Evolutionary conservation across 1,140 invertebrate genomes (phyloP).

Genomic region (Agraylea sexmaculata): DNA sequence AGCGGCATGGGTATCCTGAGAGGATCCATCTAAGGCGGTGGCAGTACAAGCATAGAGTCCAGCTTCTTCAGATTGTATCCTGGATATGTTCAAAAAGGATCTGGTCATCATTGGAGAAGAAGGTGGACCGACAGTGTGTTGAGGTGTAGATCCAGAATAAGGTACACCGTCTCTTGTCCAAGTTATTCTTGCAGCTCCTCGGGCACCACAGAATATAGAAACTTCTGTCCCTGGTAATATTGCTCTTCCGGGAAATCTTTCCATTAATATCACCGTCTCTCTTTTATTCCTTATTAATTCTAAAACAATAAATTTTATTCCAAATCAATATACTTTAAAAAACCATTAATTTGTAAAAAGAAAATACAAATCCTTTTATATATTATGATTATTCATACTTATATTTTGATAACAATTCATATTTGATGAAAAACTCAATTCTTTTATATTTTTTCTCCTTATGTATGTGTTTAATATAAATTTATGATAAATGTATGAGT

Average conservation of each 20-base stretch:
- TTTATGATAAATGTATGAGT: no score
- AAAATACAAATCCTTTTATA: no score
- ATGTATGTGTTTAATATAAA: no score
- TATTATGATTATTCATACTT: no score
- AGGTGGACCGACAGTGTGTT: not conserved
- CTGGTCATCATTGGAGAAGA: no score
- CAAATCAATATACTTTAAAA: no score
- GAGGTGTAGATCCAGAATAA: conserved; percentile 7
- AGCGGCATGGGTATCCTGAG: conserved; percentile 10
- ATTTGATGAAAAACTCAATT: no score
- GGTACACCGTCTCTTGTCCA: conserved; percentile 15
- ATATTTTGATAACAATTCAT: no score
- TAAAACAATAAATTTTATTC: no score
- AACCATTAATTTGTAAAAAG: no score
- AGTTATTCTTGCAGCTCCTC: conserved; percentile 9
- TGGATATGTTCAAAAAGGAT: conserved; percentile 10
- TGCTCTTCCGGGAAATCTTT: conserved; percentile 10
- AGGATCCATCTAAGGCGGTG: conserved; percentile 7
- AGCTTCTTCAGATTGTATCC: conserved; percentile 13
- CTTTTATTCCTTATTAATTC: no score
- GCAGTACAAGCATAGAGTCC: conserved; percentile 18
- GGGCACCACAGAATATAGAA: conserved; percentile 12
- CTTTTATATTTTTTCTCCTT: no score
- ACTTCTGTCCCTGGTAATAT: conserved; percentile 12
- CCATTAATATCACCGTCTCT: conserved; percentile 7